Percentiles rank a stretch among this genome's conserved stretches.
These are phyloP conservation scores for Callithrix jacchus DNA, from an alignment of 2,113 vertebrate genomes.

Conservation along the genomic window DNA sequence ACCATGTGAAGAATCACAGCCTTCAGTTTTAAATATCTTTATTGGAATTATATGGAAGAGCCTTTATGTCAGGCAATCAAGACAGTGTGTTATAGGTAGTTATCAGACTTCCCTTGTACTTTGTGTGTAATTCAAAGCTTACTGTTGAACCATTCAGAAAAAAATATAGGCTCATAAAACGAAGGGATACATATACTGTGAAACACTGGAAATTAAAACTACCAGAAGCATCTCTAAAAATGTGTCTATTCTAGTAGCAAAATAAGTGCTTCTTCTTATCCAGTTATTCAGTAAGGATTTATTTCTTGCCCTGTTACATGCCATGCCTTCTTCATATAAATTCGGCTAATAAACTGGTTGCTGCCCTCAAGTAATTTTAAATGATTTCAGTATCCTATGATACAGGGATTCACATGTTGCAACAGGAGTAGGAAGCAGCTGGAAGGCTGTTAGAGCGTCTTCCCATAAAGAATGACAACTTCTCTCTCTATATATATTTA, in stretches of 20 bases:
- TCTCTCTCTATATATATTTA: neutral
- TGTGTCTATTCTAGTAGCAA: neutral
- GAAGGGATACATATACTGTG: neutral
- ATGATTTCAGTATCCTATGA: neutral
- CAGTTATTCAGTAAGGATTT: neutral
- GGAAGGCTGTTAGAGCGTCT: neutral
- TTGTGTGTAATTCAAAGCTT: neutral
- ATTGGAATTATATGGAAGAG: neutral
- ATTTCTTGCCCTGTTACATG: neutral
- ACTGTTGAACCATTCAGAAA: neutral
- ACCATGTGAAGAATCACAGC: neutral
- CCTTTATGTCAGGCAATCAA: neutral
- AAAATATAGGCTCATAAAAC: neutral
- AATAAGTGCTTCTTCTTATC: neutral
- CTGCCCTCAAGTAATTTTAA: neutral
- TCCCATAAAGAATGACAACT: neutral
- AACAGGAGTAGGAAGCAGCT: neutral
- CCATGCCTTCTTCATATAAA: neutral
- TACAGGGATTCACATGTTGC: neutral
- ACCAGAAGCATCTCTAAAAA: neutral
- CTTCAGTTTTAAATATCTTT: neutral
- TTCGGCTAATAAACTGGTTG: neutral
- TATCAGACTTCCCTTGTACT: neutral
- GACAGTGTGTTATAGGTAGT: neutral
- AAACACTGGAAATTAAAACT: constrained; percentile 33